Evolutionary conservation across 1,140 invertebrate species (phyloP), one percentile per base, ranked within the genome.

Genomic region (Philopotamus ludificatus): DNA sequence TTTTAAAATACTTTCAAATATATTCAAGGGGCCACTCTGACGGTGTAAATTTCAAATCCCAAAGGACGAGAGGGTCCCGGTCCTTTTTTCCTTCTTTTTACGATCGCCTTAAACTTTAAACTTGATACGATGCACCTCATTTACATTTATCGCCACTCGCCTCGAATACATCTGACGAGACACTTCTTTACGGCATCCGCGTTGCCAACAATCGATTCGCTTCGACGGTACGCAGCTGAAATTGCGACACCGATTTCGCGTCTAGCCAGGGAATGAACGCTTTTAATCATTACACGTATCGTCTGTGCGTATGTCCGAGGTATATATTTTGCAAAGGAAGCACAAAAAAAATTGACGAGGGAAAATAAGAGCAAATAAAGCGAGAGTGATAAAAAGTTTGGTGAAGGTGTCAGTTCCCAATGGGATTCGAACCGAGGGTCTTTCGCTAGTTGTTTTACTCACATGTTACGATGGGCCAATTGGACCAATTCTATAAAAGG

Each of bases 21-120:
- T 53, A 42, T 45, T 34, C 39, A 15, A 51, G 41, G 51, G 50
- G 62, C 44, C n/a, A 50, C 51, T 59, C 15, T 25, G 55, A 59
- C 41, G 57, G 66, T 65, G 63, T 54, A 58, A 65, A 62, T 58
- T 60, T 58, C 57, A 51, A 49, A 34, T 65, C 67, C 67, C 63
- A 22, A 16, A 54, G 58, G 67, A 65, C 3, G 28, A 26, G 25
- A 34, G 39, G 45, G 34, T 41, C 41, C 58, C 23, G 15, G 49
- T 12, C 39, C 39, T 60, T 60, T 63, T 63, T 62, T 67, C 45
- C 60, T 34, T 34, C 28, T 26, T 65, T 65, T 64, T 55, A 64
- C 26, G 58, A 62, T 61, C 55, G 45, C 57, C 65, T 61, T 68
- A 68, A 65, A 68, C 54, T 68, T 68, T 68, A 65, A 65, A 65